A percentile compares a stretch with the other conserved stretches of the same genome.
Conservation (phyloP, 2,888 invertebrate species). For the Trichopria drosophilae region DNA sequence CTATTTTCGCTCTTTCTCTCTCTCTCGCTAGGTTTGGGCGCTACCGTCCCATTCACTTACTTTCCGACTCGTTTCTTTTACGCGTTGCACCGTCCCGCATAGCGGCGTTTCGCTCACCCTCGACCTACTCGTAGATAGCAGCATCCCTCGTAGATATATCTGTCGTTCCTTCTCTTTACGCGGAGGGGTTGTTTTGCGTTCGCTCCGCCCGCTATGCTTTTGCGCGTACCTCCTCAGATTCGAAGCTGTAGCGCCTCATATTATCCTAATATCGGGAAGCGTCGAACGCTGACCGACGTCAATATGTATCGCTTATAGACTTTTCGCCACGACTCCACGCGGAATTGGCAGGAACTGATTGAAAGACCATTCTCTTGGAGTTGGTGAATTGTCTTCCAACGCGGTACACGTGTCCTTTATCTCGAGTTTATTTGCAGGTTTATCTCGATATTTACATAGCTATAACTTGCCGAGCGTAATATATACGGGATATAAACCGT, state of each 20-base stretch:
- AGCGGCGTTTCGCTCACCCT: too few species aligned
- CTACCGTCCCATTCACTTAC: conserved; percentile 35
- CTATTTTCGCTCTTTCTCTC: conserved; percentile 36
- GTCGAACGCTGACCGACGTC: conserved; percentile 35
- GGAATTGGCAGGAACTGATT: conserved; percentile 16
- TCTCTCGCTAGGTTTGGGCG: conserved; percentile 33
- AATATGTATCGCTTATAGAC: conserved; percentile 33
- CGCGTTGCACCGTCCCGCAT: conserved; percentile 13
- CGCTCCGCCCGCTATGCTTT: background rate
- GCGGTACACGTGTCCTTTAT: too few species aligned
- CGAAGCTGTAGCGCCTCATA: conserved; percentile 11
- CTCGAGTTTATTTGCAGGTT: too few species aligned
- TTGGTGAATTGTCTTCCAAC: too few species aligned
- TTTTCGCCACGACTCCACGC: conserved; percentile 5
- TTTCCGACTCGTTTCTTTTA: conserved; percentile 27
- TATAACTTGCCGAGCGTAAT: too few species aligned
- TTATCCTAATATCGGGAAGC: conserved; percentile 22
- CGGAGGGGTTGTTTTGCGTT: too few species aligned
- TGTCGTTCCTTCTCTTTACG: too few species aligned
- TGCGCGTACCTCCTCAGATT: conserved; percentile 14
- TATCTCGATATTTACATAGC: too few species aligned
- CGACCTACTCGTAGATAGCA: too few species aligned
- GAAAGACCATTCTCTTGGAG: conserved; percentile 2
- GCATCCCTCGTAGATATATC: too few species aligned
- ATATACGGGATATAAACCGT: too few species aligned